These are phyloP conservation scores for Melanotaenia pygmaea DNA, from an alignment of 2,797 vertebrate species.

Conservation along the genomic window DNA sequence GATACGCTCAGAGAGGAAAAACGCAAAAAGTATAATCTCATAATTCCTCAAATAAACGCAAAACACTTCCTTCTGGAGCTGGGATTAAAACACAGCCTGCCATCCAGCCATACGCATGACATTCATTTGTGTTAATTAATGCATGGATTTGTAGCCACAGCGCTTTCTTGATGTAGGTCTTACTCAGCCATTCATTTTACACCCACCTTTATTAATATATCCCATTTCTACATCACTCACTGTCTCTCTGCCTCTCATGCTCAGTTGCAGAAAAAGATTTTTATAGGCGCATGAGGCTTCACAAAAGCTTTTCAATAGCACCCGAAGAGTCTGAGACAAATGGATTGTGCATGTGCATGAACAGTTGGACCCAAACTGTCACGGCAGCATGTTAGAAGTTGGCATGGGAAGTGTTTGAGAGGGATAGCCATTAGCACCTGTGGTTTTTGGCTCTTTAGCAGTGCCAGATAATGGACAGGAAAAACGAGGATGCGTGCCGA, in stretches of 20 bases:
- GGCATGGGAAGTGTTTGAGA: conserved; percentile 54
- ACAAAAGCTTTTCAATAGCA: conserved; percentile 49
- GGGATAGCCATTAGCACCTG: conserved; percentile 69
- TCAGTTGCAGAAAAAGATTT: conserved; percentile 27
- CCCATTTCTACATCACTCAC: conserved; percentile 39
- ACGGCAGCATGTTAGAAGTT: conserved; percentile 43
- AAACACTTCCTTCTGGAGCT: conserved; percentile 43
- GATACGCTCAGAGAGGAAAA: conserved; percentile 42
- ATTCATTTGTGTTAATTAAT: conserved; percentile 74
- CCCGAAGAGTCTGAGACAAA: conserved; percentile 62
- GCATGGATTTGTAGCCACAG: conserved; percentile 45
- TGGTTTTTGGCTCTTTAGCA: conserved; percentile 60
- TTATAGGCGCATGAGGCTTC: conserved; percentile 44
- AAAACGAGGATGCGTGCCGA: conserved; percentile 45
- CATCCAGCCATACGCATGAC: conserved; percentile 50
- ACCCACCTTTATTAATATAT: conserved; percentile 66
- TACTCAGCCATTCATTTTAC: conserved; percentile 62
- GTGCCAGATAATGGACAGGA: conserved; percentile 61
- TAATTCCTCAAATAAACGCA: conserved; percentile 54
- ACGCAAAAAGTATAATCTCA: conserved; percentile 25
- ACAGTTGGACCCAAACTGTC: conserved; percentile 69
- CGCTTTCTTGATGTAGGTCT: conserved; percentile 58
- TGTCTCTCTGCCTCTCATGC: conserved; percentile 12
- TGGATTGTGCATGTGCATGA: conserved; percentile 67
- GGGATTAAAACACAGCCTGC: conserved; percentile 58